These are phyloP conservation scores for Drosophila anomalata DNA, from an alignment of 2,888 invertebrate species.

Conservation along the genomic window DNA sequence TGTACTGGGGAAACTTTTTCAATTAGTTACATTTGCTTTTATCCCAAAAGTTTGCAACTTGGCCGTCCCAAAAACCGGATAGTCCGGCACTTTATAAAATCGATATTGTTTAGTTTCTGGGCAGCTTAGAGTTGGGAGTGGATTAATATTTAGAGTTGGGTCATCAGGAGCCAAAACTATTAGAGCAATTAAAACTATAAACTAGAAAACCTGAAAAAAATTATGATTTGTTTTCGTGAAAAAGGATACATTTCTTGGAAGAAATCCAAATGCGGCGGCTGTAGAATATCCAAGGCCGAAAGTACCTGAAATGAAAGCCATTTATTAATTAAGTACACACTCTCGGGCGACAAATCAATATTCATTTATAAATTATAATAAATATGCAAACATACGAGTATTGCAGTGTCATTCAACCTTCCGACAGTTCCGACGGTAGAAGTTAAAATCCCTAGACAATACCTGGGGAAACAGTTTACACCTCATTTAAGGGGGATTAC, in stretches of 20 bases:
- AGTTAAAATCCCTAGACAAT: slow-evolving; percentile 31
- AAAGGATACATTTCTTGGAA: slow-evolving; percentile 99
- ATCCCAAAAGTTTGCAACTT: slow-evolving; percentile 30
- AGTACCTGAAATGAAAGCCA: slow-evolving; percentile 89
- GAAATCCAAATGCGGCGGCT: slow-evolving; percentile 99
- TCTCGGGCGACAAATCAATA: slow-evolving; percentile 6
- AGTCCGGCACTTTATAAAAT: slow-evolving; percentile 31
- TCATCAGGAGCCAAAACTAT: neutral
- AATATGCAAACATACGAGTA: neutral
- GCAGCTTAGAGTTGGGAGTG: neutral
- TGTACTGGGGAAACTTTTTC: slow-evolving; percentile 65
- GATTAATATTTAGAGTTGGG: slow-evolving; percentile 12
- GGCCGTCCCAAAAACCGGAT: slow-evolving; percentile 16
- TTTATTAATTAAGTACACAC: slow-evolving; percentile 12
- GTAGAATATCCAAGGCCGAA: slow-evolving; percentile 98
- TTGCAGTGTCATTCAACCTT: slow-evolving; percentile 20
- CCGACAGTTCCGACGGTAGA: neutral
- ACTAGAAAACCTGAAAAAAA: neutral
- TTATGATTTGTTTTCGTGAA: slow-evolving; percentile 44
- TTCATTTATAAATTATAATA: slow-evolving; percentile 8
- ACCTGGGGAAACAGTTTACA: slow-evolving; percentile 11
- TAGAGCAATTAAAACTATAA: neutral
- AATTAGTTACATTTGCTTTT: slow-evolving; percentile 62
- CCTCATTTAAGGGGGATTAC: slow-evolving; percentile 35
- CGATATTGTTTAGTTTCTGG: slow-evolving; percentile 28